phyloP scores from a whole-genome alignment of 2,888 invertebrate species.

The Agrotis clavis region DNA sequence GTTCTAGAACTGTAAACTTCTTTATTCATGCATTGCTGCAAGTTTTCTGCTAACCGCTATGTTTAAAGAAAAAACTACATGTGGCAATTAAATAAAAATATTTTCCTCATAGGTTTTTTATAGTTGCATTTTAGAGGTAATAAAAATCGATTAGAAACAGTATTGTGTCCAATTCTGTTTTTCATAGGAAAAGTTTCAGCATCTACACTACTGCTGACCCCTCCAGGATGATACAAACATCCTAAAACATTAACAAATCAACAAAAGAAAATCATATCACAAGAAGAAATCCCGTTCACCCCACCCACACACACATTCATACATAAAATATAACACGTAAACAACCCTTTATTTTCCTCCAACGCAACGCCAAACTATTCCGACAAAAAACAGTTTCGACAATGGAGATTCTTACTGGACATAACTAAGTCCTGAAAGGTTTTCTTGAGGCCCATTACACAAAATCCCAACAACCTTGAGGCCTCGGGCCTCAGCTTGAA shows the following conservation, averaged over 20 bases:
- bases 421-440: slow-evolving; percentile 60
- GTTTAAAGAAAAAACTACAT: slow-evolving; percentile 6
- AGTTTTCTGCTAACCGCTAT: slow-evolving; percentile 15
- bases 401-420: slow-evolving; percentile 59
- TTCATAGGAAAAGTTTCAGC: too few relatives aligned
- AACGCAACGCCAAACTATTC: slow-evolving; percentile 37
- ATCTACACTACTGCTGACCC: not conserved
- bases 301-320: slow-evolving; percentile 4
- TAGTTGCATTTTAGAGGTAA: too few relatives aligned
- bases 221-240: not conserved
- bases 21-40: slow-evolving; percentile 34
- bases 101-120: too few relatives aligned
- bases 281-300: slow-evolving; percentile 1
- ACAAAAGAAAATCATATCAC: slow-evolving; percentile 16
- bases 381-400: slow-evolving; percentile 51
- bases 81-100: too few relatives aligned
- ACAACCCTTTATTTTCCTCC: slow-evolving; percentile 27
- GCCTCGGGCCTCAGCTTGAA: slow-evolving; percentile 41
- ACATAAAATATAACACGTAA: slow-evolving; percentile 35
- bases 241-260: not conserved
- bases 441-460: slow-evolving; percentile 61
- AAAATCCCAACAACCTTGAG: slow-evolving; percentile 60
- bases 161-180: too few relatives aligned
- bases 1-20: slow-evolving; percentile 18
- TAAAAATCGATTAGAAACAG: too few relatives aligned